Evolutionary conservation across 2,888 invertebrate species (phyloP).

Genomic region (Hesperia comma): DNA sequence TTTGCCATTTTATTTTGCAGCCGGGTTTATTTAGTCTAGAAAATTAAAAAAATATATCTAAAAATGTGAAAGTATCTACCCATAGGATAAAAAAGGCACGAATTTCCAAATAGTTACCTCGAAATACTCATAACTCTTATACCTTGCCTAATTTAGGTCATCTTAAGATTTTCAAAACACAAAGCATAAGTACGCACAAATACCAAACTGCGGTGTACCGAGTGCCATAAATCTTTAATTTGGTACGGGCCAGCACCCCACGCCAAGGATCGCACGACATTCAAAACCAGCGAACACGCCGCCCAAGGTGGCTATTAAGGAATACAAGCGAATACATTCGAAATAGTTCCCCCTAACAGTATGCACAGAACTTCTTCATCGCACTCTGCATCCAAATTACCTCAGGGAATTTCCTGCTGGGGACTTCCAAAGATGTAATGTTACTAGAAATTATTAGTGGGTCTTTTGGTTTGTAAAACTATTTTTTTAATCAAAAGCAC

Average conservation of each 20-base stretch:
- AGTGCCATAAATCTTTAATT: conserved; percentile 30
- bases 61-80: no score
- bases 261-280: conserved; percentile 42
- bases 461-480: no score
- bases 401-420: conserved; percentile 52
- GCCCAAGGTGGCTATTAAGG: conserved; percentile 72
- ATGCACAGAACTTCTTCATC: conserved; percentile 73
- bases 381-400: conserved; percentile 73
- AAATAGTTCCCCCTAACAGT: conserved; percentile 68
- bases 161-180: background rate
- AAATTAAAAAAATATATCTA: no score
- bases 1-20: no score
- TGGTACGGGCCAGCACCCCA: conserved; percentile 2
- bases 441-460: conserved; percentile 10
- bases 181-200: background rate
- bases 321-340: conserved; percentile 62
- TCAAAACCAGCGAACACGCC: conserved; percentile 45
- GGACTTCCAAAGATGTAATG: conserved; percentile 5
- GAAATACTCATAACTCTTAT: no score
- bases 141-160: no score
- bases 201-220: background rate
- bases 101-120: no score
- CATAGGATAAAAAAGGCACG: no score
- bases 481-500: no score
- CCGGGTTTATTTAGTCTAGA: no score